Evolutionary conservation across 2,113 vertebrate species (phyloP), one percentile per base, ranked within the genome.

Genomic region (Mungos mungo): DNA sequence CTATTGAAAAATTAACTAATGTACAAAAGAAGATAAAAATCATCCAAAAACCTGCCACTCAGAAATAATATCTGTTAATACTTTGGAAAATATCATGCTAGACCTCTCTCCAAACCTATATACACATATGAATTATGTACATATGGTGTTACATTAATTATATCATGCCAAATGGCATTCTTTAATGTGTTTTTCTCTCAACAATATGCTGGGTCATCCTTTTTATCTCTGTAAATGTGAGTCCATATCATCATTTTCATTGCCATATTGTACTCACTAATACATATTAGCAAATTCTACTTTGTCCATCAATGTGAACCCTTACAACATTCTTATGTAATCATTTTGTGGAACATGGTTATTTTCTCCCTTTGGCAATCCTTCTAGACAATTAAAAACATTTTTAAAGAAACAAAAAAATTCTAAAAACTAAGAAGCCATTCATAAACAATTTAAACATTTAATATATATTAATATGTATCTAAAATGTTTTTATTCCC

Each of bases 1-100:
- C 14, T 50, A 57, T 54, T 71, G n/a, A 31, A 94, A 97, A 97
- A 77, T 80, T 92, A 63, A 76, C 60, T 68, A 66, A 88, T 77
- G 15, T 86, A 84, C 29, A 57, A 81, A 65, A 84, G 47, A 69
- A 83, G 57, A 50, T 80, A 94, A 80, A 95, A 80, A 54, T 31
- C 12, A 76, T 54, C 38, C 45, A 41, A 96, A 97, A 91, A 33
- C n/a, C 31, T 50, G 19, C 45, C 83, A 85, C 4, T n/a, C 19
- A 89, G 47, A 95, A 95, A 92, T 81, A 84, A 91, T 60, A 19
- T 74, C 7, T 72, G 29, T 72, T 80, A 93, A 79, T 92, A 69
- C 33, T 88, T 80, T 54, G 38, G 66, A 74, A 88, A 96, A 89
- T 45, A 95, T 52, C 68, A 80, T 66, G 31, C 79, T 81, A 76